phyloP scores from a whole-genome alignment of 1,140 invertebrate species.

The Drosophila repletoides region DNA sequence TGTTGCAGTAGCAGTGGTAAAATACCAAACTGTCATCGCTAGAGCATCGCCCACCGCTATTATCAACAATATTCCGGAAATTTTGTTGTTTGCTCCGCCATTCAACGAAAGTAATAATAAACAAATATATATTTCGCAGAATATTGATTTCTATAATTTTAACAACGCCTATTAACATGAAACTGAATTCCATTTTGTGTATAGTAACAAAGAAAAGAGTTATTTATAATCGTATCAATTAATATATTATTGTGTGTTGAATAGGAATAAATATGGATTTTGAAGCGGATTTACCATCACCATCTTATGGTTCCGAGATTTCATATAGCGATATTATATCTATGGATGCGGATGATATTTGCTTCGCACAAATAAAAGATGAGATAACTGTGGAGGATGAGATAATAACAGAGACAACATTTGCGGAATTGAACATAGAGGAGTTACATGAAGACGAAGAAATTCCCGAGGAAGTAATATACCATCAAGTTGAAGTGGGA shows the following conservation, averaged over 20 bases:
- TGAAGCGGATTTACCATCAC: background rate
- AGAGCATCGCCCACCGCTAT: slow-evolving; percentile 2
- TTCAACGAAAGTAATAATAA: background rate
- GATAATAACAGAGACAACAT: slow-evolving; percentile 22
- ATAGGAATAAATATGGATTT: slow-evolving; percentile 3
- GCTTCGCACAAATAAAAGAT: slow-evolving; percentile 14
- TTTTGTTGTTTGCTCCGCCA: background rate
- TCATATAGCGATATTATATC: background rate
- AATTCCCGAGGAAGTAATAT: too few species aligned
- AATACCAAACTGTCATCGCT: background rate
- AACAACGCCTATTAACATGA: too few species aligned
- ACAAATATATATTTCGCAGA: too few species aligned
- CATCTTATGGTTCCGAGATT: background rate
- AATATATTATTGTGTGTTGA: too few species aligned
- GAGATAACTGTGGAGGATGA: slow-evolving; percentile 33
- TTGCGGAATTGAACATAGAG: slow-evolving; percentile 1
- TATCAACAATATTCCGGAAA: slow-evolving; percentile 1
- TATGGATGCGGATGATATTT: background rate
- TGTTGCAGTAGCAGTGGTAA: background rate
- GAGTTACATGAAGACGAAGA: slow-evolving; percentile 20
- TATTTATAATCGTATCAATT: too few species aligned
- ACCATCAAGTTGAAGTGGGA: slow-evolving; percentile 22
- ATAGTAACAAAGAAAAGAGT: too few species aligned
- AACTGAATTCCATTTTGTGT: too few species aligned
- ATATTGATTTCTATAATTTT: too few species aligned